Evolutionary conservation across 2,888 invertebrate genomes (phyloP), one percentile per base, ranked within the genome.

Genomic region (Philaethria dido): DNA sequence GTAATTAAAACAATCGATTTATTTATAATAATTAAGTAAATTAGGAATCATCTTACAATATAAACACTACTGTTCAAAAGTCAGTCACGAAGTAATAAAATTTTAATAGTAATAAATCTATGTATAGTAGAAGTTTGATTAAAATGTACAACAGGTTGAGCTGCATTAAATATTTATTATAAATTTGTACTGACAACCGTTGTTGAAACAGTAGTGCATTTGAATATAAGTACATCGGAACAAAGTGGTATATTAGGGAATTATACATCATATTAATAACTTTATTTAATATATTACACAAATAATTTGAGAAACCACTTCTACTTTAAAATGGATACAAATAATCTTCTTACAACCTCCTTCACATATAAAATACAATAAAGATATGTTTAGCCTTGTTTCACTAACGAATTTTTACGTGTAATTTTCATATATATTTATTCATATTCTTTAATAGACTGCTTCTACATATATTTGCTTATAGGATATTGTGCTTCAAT

Each of bases 1-100:
- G 36, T 69, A 72, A 81, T 86, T 84, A 83, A 84, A 86, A 86
- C 83, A 88, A 87, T 84, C 83, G 78, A 81, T 89, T 88, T 87
- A 87, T 86, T 87, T 73, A 78, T 78, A 76, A 74, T 73, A 79
- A 77, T 76, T 78, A 78, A 80, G 79, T 77, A 80, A 75, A 75
- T 75, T 82, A 81, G 79, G 80, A 79, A 80, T 80, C 84, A 80
- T 76, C 75, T 75, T 80, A 79, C 20, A 73, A 78, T 75, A 74
- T 72, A 72, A 74, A 78, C 78, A 77, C 78, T 78, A 79, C 78
- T 78, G 78, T 74, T 77, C 71, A 75, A 78, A 78, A 71, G 72
- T 74, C 73, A 72, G 69, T 73, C 73, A 75, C 72, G 74, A 73
- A 75, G 65, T 77, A 66, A 72, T 72, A 66, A 68, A 68, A 72